These are phyloP conservation scores for honey bee (Apis mellifera) DNA, from an alignment of 1,140 invertebrate genomes.

Conservation along the genomic window Amel_HAv3.1 CM009942.2:10725501-10726000, in stretches of 20 bases:
- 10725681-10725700: constrained; percentile 81
- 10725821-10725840: constrained; percentile 90
- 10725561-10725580: constrained; percentile 24
- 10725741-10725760: constrained; percentile 88
- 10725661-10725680: constrained; percentile 86
- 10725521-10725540: neutral
- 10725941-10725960: constrained; percentile 86
- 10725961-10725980: constrained; percentile 86
- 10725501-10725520: neutral
- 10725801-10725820: constrained; percentile 85
- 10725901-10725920: constrained; percentile 86
- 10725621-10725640: constrained; percentile 86
- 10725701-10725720: constrained; percentile 86
- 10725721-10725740: constrained; percentile 88
- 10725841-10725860: constrained; percentile 88
- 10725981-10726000: constrained; percentile 89
- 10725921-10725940: constrained; percentile 91
- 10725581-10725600: constrained; percentile 62
- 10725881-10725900: constrained; percentile 89
- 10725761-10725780: constrained; percentile 87
- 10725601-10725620: constrained; percentile 85
- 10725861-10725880: constrained; percentile 87
- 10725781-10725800: constrained; percentile 87
- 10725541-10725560: neutral
- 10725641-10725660: constrained; percentile 77